Conservation (phyloP, 2,888 invertebrate species). For the Boloria selene region DNA sequence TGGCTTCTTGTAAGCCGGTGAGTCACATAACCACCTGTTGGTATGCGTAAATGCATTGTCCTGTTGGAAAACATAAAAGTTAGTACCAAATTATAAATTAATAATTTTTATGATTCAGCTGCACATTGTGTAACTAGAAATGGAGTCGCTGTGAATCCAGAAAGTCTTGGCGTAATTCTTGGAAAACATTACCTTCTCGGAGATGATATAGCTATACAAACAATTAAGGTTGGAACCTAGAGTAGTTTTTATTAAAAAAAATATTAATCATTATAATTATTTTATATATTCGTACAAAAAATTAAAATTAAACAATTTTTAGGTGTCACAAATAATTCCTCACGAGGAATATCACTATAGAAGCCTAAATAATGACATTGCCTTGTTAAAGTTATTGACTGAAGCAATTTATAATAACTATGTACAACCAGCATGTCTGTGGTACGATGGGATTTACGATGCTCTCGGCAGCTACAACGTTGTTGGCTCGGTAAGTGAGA, state of each 20-base stretch:
- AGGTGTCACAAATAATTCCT: conserved; percentile 50
- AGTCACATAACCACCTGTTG: no score
- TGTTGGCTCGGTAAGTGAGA: conserved; percentile 39
- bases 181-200: conserved; percentile 23
- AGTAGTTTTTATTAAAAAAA: no score
- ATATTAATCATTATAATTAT: no score
- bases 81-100: not conserved
- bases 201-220: conserved; percentile 19
- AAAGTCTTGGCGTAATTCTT: conserved; percentile 13
- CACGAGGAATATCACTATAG: conserved; percentile 44
- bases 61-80: no score
- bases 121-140: conserved; percentile 27
- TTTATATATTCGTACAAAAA: no score
- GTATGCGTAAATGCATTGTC: no score
- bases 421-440: conserved; percentile 59
- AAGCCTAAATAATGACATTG: conserved; percentile 52
- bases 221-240: not conserved
- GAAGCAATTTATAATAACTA: conserved; percentile 51
- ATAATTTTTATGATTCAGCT: conserved; percentile 7
- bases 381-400: conserved; percentile 51
- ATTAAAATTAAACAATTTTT: conserved; percentile 20
- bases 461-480: conserved; percentile 41
- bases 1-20: no score
- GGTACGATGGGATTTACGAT: conserved; percentile 47
- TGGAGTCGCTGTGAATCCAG: conserved; percentile 8